Evolutionary conservation across 2,797 vertebrate species (phyloP).

Genomic region (Galaxias olidus): DNA sequence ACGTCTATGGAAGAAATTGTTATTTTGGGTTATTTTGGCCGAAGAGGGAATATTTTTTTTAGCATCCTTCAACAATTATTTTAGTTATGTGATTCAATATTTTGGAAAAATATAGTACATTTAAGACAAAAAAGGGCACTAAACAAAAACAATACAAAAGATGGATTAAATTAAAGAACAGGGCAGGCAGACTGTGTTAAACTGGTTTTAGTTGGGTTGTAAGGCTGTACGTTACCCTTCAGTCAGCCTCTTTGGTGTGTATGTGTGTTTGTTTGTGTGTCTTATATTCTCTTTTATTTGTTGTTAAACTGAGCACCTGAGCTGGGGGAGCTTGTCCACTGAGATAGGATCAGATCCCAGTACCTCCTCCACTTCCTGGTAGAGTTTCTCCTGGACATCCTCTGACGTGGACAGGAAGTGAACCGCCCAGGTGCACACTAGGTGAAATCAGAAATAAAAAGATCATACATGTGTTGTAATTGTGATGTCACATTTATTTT

Average conservation of each 20-base stretch:
- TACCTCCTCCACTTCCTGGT: slow-evolving; percentile 81
- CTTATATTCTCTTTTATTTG: background rate
- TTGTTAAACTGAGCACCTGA: slow-evolving; percentile 77
- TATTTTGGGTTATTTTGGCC: too few relatives aligned
- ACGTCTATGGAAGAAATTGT: too few relatives aligned
- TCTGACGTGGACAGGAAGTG: slow-evolving; percentile 89
- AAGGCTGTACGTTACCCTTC: too few relatives aligned
- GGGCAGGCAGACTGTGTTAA: too few relatives aligned
- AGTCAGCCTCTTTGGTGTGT: background rate
- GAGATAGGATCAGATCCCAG: slow-evolving; percentile 85
- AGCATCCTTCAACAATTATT: too few relatives aligned
- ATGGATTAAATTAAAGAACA: too few relatives aligned
- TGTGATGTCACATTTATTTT: background rate
- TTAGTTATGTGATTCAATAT: too few relatives aligned
- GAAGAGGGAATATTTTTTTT: too few relatives aligned
- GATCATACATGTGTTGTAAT: background rate
- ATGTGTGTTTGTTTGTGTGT: background rate
- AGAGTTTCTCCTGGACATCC: slow-evolving; percentile 87
- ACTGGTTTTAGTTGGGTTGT: too few relatives aligned
- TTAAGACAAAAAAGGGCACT: too few relatives aligned
- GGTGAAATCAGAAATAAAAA: slow-evolving; percentile 10
- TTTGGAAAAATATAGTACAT: too few relatives aligned
- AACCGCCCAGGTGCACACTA: slow-evolving; percentile 95
- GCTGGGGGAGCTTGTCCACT: slow-evolving; percentile 87
- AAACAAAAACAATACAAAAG: too few relatives aligned